These are phyloP conservation scores for Riparia riparia DNA, from an alignment of 2,113 vertebrate species.

Conservation along the genomic window DNA sequence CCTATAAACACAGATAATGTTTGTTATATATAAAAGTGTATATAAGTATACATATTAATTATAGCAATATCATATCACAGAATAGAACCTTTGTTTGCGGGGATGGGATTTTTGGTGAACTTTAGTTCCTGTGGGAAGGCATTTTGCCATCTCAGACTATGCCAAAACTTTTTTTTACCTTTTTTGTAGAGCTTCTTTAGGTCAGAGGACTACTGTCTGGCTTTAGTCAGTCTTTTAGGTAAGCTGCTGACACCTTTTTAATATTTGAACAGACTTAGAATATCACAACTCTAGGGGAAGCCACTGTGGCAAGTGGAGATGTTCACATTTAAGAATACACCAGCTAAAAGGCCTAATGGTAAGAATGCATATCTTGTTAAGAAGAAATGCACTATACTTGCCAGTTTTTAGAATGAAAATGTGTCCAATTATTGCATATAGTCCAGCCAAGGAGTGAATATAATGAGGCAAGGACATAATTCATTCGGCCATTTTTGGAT, in stretches of 20 bases:
- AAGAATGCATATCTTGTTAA: slow-evolving; percentile 13
- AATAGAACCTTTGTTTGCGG: background rate
- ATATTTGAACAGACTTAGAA: slow-evolving; percentile 32
- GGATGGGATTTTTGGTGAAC: background rate
- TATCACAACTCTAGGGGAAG: background rate
- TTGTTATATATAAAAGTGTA: background rate
- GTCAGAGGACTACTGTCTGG: background rate
- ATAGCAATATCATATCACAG: background rate
- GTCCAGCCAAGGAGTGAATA: background rate
- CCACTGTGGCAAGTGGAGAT: background rate
- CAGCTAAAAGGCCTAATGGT: background rate
- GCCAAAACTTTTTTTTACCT: background rate
- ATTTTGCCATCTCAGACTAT: background rate
- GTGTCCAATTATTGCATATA: slow-evolving; percentile 9
- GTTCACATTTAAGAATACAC: background rate
- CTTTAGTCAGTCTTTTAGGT: slow-evolving; percentile 3
- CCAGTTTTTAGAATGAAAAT: slow-evolving; percentile 20
- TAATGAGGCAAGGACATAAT: slow-evolving; percentile 21
- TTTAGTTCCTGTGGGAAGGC: background rate
- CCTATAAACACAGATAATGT: background rate
- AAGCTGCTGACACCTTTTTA: background rate
- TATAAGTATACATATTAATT: background rate
- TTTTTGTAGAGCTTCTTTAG: background rate
- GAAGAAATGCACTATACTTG: background rate
- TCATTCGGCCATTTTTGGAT: slow-evolving; percentile 6